Conservation (phyloP, 1,140 invertebrate species). For the Drosophila ohnishii region DNA sequence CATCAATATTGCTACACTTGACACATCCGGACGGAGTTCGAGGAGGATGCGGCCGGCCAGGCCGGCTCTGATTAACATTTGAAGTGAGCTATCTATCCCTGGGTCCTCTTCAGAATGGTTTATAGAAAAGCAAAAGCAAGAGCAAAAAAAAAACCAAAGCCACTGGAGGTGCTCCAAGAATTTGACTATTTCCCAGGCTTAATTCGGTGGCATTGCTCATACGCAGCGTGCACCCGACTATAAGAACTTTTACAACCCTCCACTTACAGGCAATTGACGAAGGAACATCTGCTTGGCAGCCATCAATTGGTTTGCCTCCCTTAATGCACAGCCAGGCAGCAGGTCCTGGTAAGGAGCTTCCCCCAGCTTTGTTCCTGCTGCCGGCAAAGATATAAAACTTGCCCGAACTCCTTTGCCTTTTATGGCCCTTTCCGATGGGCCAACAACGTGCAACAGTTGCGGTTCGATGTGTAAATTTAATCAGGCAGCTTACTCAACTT, state of each 20-base stretch:
- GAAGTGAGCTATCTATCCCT: conserved; percentile 41
- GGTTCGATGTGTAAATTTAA: conserved; percentile 77
- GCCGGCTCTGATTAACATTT: conserved; percentile 65
- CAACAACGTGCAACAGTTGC: conserved; percentile 67
- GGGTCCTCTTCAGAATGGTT: neutral
- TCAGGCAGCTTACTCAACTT: conserved; percentile 66
- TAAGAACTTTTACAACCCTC: conserved; percentile 62
- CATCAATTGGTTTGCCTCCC: conserved; percentile 62
- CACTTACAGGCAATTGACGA: conserved; percentile 71
- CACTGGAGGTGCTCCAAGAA: conserved; percentile 17
- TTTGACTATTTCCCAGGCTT: conserved; percentile 19
- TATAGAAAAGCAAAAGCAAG: conserved; percentile 12
- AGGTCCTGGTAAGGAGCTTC: conserved; percentile 10
- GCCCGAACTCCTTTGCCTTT: conserved; percentile 21
- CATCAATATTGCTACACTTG: conserved; percentile 76
- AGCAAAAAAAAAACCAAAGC: conserved; percentile 7
- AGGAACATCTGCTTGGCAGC: conserved; percentile 56
- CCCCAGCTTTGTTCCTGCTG: conserved; percentile 51
- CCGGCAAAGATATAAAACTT: conserved; percentile 51
- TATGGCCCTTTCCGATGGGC: conserved; percentile 34
- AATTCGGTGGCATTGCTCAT: conserved; percentile 49
- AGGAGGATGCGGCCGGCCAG: conserved; percentile 14
- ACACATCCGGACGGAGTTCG: conserved; percentile 50
- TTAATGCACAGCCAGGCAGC: conserved; percentile 33
- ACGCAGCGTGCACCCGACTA: conserved; percentile 38